Base-by-base conservation (phyloP, 1,140 invertebrate species). In the Drosophila pseudoobscura region DNA sequence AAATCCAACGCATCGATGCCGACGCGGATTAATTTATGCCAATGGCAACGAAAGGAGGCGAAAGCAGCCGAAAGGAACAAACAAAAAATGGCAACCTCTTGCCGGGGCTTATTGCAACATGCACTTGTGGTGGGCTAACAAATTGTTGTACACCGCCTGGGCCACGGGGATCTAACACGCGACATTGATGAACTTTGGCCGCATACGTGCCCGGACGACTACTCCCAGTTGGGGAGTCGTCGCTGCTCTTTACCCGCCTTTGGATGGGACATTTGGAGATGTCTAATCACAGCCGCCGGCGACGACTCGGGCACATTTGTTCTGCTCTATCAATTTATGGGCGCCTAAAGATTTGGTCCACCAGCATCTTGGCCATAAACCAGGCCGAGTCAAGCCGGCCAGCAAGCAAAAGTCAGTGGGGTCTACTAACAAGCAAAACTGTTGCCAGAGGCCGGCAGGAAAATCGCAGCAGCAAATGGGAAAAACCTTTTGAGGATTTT, bases 151-250 rank as follows among this genome's bases (percentile, higher is more conserved):
- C 39, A 54, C 64, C 50, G 51, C 54, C 35, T 50, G 65, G 57
- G 47, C 47, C 65, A 54, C 66, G 43, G 31, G 35, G 68, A 47
- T 69, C 26, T 56, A 31, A 55, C 70, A 78, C 75, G 72, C 83
- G 83, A 88, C 83, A 79, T 83, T 88, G 83, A 88, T 88, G 83
- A 89, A 88, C 83, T 89, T 88, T 73, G 56, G 60, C 75, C 59
- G 76, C 45, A 43, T 61, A 68, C 66, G 72, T 85, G 82, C 43
- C 51, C 15, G 47, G 17, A 35, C 29, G 41, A 26, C 31, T 17
- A 22, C 31, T 22, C 61, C 11, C 15, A 56, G 46, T 43, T 55
- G 11, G 46, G 24, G 24, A 26, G 24, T 26, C 4, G 24, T 24
- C 24, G 41, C 51, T 69, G 54, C 60, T 60, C 11, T 29, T 26